Evolutionary conservation across 2,113 vertebrate genomes (phyloP).

Genomic region (Sorex fumeus): DNA sequence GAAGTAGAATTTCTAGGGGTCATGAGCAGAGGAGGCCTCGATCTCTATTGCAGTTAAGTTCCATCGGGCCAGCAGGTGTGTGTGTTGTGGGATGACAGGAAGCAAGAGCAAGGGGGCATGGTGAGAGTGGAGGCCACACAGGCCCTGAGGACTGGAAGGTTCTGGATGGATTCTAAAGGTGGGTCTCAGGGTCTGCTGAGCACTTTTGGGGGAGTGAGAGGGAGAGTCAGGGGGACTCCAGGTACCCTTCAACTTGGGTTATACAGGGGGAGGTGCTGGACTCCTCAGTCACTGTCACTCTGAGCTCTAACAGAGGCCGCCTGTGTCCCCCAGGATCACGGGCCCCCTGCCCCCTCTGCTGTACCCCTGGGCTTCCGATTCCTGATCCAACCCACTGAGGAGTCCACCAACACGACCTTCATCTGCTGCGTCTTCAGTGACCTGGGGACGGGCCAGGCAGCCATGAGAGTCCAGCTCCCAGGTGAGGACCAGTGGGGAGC

Average conservation of each 20-base stretch:
- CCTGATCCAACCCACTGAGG: slow-evolving; percentile 88
- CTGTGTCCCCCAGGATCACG: slow-evolving; percentile 80
- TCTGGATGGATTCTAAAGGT: neutral
- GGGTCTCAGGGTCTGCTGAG: neutral
- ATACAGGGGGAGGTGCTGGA: accelerated
- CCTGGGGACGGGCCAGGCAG: slow-evolving; percentile 84
- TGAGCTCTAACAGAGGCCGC: neutral
- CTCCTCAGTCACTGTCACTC: neutral
- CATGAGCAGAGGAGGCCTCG: neutral
- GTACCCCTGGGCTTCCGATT: slow-evolving; percentile 81
- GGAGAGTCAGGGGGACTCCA: neutral
- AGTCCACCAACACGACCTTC: slow-evolving; percentile 90
- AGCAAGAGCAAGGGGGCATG: neutral
- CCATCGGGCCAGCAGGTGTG: neutral
- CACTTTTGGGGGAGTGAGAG: neutral
- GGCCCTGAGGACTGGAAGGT: neutral
- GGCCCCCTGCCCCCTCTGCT: slow-evolving; percentile 88
- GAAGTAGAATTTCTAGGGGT: accelerated
- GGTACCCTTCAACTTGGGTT: neutral
- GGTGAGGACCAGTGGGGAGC: slow-evolving; percentile 86
- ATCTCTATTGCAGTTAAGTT: neutral
- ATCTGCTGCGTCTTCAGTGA: slow-evolving; percentile 90
- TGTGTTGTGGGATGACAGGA: neutral
- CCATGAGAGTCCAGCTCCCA: slow-evolving; percentile 86
- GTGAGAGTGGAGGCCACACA: too few species aligned